Conservation (phyloP, 2,113 vertebrate genomes). For the Chaenogobius annularis region DNA sequence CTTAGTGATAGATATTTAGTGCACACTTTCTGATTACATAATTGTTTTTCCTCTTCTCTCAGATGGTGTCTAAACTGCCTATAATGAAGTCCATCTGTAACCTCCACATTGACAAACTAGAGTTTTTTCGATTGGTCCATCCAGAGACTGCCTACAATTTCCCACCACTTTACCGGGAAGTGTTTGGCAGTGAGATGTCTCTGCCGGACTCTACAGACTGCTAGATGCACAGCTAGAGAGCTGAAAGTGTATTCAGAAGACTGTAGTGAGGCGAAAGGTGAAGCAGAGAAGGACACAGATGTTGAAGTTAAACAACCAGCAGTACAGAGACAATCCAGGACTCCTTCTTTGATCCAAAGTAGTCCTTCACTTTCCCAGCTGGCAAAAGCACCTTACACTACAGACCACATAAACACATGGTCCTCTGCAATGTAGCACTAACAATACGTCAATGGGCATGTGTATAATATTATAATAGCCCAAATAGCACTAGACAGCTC, state of each 20-base stretch:
- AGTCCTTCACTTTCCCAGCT: slow-evolving; percentile 67
- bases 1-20: background rate
- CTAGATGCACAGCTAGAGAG: slow-evolving; percentile 64
- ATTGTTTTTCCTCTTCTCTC: slow-evolving; percentile 15
- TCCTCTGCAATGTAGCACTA: slow-evolving; percentile 71
- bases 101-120: slow-evolving; percentile 89
- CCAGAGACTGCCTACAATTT: slow-evolving; percentile 87
- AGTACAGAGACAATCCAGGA: slow-evolving; percentile 73
- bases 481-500: slow-evolving; percentile 41
- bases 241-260: slow-evolving; percentile 28
- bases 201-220: slow-evolving; percentile 78
- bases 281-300: slow-evolving; percentile 55
- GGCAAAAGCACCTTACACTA: slow-evolving; percentile 73
- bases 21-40: background rate
- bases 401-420: slow-evolving; percentile 63
- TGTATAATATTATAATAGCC: slow-evolving; percentile 38
- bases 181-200: slow-evolving; percentile 85
- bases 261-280: slow-evolving; percentile 54
- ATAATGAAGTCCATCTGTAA: slow-evolving; percentile 90
- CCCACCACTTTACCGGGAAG: slow-evolving; percentile 89
- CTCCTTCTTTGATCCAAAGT: slow-evolving; percentile 63
- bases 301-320: slow-evolving; percentile 69
- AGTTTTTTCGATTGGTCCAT: slow-evolving; percentile 89
- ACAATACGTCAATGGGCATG: slow-evolving; percentile 45
- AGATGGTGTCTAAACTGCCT: slow-evolving; percentile 89